Evolutionary conservation across 2,797 vertebrate species (phyloP).

Genomic region (Rallus crepitans): DNA sequence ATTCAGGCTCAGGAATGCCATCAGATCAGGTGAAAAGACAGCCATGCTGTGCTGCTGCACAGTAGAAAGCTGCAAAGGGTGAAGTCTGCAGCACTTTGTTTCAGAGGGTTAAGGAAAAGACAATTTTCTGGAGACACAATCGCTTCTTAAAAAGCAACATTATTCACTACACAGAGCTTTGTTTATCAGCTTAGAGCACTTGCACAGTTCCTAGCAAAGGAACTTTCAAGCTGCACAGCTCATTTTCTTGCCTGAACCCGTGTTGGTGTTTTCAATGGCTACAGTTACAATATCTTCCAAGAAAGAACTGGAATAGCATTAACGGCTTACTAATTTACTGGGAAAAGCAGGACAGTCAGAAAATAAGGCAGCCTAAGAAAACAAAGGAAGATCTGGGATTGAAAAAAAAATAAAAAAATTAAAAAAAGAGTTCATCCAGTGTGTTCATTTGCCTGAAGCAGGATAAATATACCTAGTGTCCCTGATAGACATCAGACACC

Average conservation of each 20-base stretch:
- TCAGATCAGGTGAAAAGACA: not conserved
- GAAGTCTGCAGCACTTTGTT: not conserved
- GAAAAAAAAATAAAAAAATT: not conserved
- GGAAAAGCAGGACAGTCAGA: not conserved
- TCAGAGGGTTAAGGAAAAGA: not conserved
- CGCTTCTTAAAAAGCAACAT: not conserved
- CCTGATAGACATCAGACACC: no score
- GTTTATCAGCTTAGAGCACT: not conserved
- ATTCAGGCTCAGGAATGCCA: not conserved
- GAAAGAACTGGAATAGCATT: not conserved
- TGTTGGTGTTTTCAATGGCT: not conserved
- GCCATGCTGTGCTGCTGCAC: rapidly evolving
- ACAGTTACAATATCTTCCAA: not conserved
- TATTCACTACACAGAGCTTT: not conserved
- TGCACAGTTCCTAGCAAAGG: not conserved
- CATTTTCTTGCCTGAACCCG: not conserved
- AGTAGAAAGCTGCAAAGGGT: not conserved
- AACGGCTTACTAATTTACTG: not conserved
- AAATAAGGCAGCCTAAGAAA: not conserved
- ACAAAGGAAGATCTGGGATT: not conserved
- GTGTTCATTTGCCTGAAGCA: not conserved
- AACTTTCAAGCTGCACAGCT: not conserved
- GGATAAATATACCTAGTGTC: not conserved
- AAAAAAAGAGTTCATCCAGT: not conserved
- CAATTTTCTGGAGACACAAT: not conserved